Percentiles rank a stretch among this genome's conserved stretches.
phyloP scores from a whole-genome alignment of 2,797 vertebrate species.

The Liasis olivaceus region DNA sequence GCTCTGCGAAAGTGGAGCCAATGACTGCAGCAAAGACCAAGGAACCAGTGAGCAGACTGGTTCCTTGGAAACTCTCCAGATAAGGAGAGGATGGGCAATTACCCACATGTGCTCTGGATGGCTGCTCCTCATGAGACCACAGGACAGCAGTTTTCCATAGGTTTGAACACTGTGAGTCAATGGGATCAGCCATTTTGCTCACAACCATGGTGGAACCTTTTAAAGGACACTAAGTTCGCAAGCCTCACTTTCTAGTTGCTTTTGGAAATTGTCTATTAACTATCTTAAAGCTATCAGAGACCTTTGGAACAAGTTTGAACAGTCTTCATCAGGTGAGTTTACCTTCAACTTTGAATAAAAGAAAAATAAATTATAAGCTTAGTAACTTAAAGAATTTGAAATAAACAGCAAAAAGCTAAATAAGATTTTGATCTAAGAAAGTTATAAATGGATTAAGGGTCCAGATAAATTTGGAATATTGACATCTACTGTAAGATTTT shows the following conservation, averaged over 20 bases:
- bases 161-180: background rate
- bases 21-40: background rate
- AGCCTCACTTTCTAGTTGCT: background rate
- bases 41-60: background rate
- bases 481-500: background rate
- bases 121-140: background rate
- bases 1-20: background rate
- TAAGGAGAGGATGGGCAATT: background rate
- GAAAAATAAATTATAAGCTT: background rate
- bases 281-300: background rate
- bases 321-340: background rate
- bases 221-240: background rate
- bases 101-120: background rate
- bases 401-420: no score
- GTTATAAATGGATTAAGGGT: background rate
- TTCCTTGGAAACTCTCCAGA: background rate
- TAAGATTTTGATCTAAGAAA: background rate
- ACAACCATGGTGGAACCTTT: background rate
- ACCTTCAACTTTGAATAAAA: background rate
- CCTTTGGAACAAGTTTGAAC: background rate
- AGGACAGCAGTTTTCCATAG: background rate
- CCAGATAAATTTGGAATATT: background rate
- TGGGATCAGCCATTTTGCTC: background rate
- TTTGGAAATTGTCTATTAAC: background rate
- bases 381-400: no score